phyloP scores from a whole-genome alignment of 2,888 invertebrate species.

The Aphrophora alni region DNA sequence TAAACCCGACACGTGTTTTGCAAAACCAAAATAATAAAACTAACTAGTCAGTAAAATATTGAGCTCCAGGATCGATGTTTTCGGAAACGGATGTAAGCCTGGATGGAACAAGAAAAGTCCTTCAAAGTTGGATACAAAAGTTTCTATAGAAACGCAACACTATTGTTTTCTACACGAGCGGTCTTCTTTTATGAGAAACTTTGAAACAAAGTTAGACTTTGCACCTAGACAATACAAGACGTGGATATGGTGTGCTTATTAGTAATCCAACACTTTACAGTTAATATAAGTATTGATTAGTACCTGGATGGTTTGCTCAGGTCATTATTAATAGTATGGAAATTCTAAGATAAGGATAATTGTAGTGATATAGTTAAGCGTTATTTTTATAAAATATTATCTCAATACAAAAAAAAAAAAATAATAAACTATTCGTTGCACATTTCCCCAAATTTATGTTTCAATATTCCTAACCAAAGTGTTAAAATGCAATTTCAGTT shows the following conservation, averaged over 20 bases:
- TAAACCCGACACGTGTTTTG: not conserved
- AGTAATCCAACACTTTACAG: not conserved
- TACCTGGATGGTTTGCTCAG: no score
- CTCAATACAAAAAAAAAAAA: no score
- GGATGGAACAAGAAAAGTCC: constrained; percentile 21
- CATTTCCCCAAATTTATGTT: no score
- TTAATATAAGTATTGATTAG: not conserved
- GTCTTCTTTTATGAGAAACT: not conserved
- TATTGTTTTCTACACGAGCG: constrained; percentile 37
- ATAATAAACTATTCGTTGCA: no score
- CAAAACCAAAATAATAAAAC: not conserved
- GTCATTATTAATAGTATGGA: no score
- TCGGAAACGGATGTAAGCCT: constrained; percentile 32
- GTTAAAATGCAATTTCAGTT: no score
- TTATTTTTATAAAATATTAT: no score
- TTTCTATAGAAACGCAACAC: constrained; percentile 38
- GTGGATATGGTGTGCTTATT: constrained; percentile 3
- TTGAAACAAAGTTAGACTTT: not conserved
- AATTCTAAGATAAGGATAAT: no score
- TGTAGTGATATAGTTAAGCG: no score
- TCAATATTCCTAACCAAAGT: no score
- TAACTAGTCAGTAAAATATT: not conserved
- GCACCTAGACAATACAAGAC: not conserved
- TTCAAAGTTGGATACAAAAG: constrained; percentile 36
- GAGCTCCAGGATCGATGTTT: not conserved